Conservation (phyloP, 2,888 invertebrate genomes). For the Corbicula japonica region DNA sequence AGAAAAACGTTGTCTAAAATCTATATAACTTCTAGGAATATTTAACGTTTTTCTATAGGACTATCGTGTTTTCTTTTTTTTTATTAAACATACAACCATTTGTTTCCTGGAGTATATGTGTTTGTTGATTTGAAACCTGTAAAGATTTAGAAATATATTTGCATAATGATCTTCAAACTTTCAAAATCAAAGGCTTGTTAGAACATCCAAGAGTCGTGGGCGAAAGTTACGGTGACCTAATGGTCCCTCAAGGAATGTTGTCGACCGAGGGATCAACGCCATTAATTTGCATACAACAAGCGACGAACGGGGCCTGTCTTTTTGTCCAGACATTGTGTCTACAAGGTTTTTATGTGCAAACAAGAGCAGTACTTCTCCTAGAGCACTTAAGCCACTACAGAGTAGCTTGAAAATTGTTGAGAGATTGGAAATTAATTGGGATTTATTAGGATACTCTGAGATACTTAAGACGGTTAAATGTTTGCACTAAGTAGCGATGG, state of each 20-base stretch:
- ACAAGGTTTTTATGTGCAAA: constrained; percentile 50
- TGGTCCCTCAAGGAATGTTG: constrained; percentile 38
- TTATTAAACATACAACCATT: too few relatives aligned
- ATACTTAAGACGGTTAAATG: constrained; percentile 4
- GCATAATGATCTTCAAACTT: too few relatives aligned
- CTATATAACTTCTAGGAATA: too few relatives aligned
- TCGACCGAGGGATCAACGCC: constrained; percentile 23
- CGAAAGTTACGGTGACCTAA: constrained; percentile 27
- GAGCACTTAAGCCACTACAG: constrained; percentile 47
- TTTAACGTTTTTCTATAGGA: too few relatives aligned
- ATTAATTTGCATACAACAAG: constrained; percentile 47
- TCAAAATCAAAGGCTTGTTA: too few relatives aligned
- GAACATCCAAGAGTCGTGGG: too few relatives aligned
- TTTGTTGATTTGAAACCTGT: not conserved
- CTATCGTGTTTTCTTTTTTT: too few relatives aligned
- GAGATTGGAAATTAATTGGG: constrained; percentile 67
- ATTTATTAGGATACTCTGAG: constrained; percentile 57
- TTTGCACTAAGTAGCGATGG: constrained; percentile 4
- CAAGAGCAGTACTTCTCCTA: constrained; percentile 40
- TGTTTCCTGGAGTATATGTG: too few relatives aligned
- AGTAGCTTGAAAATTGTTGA: constrained; percentile 35
- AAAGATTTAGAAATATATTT: not conserved
- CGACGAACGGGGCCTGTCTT: constrained; percentile 28
- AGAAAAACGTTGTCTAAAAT: too few relatives aligned
- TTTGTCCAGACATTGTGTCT: constrained; percentile 52